Evolutionary conservation across 2,113 vertebrate genomes (phyloP).

Genomic region (Narcine bancroftii): DNA sequence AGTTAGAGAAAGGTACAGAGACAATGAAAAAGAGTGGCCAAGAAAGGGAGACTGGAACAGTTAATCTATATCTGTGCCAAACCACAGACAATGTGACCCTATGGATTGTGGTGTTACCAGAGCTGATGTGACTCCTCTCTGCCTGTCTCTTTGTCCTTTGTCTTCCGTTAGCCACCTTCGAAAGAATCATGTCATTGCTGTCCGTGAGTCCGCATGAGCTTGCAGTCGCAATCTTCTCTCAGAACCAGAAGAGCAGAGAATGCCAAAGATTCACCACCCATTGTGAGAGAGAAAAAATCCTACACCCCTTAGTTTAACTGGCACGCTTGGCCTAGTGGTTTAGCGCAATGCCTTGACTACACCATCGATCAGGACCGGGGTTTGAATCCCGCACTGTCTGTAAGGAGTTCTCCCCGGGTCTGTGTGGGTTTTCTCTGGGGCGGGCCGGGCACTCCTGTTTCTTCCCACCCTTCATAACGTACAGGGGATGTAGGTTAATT

Average conservation of each 20-base stretch:
- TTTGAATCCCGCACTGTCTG: too few relatives aligned
- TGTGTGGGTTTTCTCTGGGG: too few relatives aligned
- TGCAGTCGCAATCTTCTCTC: neutral
- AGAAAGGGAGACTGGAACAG: neutral
- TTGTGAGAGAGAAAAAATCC: too few relatives aligned
- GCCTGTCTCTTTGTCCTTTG: neutral
- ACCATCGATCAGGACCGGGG: too few relatives aligned
- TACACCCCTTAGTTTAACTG: too few relatives aligned
- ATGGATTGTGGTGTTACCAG: slow-evolving; percentile 3
- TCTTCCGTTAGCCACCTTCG: neutral
- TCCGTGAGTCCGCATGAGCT: neutral
- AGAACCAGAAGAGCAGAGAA: neutral
- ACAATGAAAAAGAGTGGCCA: slow-evolving; percentile 37
- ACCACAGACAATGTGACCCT: neutral
- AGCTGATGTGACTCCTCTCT: neutral
- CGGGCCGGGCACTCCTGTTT: too few relatives aligned
- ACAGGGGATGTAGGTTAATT: too few relatives aligned
- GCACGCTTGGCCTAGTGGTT: too few relatives aligned
- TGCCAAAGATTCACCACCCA: neutral
- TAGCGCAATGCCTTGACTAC: too few relatives aligned
- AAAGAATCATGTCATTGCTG: neutral
- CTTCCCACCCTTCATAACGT: too few relatives aligned
- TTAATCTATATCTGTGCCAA: neutral
- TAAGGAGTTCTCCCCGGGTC: too few relatives aligned
- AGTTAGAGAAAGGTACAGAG: neutral